Evolutionary conservation across 2,113 vertebrate species (phyloP), one percentile per base, ranked within the genome.

Genomic region (Caloenas nicobarica): DNA sequence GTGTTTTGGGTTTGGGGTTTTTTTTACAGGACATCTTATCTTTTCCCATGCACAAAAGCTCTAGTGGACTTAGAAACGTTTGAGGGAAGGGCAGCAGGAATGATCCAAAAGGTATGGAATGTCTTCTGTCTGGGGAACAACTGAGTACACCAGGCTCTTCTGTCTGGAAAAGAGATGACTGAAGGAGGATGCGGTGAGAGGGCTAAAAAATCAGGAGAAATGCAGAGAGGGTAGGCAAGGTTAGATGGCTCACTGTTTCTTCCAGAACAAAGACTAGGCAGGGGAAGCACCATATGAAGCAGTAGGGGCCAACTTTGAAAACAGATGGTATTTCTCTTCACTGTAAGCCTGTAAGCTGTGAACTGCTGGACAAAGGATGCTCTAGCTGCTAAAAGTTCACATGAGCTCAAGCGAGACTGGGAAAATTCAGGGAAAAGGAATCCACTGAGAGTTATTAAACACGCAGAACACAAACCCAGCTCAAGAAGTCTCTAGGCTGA

Each of bases 71-170:
- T 78, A 31, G 34, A 85, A 90, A 86, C 18, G 19, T 57, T 69
- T 70, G 68, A 66, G n/a, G 77, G 74, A 86, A 91, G 34, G 42
- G 56, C 40, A 88, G 36, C 54, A 70, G 40, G 58, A 91, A 79
- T 85, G 81, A 96, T 87, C 42, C 85, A 89, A 93, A 91, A 91
- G 58, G 66, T 72, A 88, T 48, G 78, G 92, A 96, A 91, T 88
- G 83, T 86, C 88, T 94, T 87, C 88, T 88, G 78, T 89, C 91
- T 88, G 71, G 68, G 61, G 81, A 96, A 61, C 18, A 79, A 82
- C 38, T 33, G 29, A 73, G 25, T 48, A 50, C 58, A 5, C 8
- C 44, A 48, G 40, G 82, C 36, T 73, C n/a, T 62, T 61, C 46
- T 66, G 64, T 88, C 91, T 92, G 91, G 80, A 93, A 92, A 90